Evolutionary conservation across 1,140 invertebrate genomes (phyloP).

Genomic region (Eufriesea mexicana): DNA sequence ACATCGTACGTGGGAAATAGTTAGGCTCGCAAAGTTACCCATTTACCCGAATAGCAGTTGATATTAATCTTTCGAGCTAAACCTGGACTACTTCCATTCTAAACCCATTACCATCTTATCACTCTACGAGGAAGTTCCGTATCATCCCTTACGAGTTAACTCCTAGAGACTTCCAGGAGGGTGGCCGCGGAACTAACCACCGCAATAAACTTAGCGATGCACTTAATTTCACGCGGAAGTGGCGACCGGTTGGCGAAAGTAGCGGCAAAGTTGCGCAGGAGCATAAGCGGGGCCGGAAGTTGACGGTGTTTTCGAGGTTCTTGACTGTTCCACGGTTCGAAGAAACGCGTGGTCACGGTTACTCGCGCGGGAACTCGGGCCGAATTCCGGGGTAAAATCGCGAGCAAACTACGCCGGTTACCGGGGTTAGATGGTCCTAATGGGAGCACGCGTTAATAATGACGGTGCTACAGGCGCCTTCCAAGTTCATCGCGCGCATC

Average conservation of each 20-base stretch:
- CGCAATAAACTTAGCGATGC: not conserved
- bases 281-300: conserved; percentile 13
- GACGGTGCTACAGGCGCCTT: conserved; percentile 49
- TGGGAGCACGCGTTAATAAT: conserved; percentile 49
- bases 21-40: too few species aligned
- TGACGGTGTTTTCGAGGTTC: conserved; percentile 28
- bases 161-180: not conserved
- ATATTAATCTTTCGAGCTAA: too few species aligned
- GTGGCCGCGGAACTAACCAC: too few species aligned
- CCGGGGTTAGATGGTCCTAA: conserved; percentile 17
- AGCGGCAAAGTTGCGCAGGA: not conserved
- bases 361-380: not conserved
- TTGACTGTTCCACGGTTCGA: not conserved
- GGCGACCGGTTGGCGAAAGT: not conserved
- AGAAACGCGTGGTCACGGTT: not conserved
- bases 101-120: not conserved
- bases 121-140: not conserved
- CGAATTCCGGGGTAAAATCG: conserved; percentile 30
- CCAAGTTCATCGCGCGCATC: conserved; percentile 39
- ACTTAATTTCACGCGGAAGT: conserved; percentile 17
- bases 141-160: not conserved
- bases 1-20: too few species aligned
- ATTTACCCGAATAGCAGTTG: too few species aligned
- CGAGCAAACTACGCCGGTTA: conserved; percentile 12
- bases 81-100: not conserved